Conservation (phyloP, 2,797 vertebrate species). For the Apodemus agrarius region DNA sequence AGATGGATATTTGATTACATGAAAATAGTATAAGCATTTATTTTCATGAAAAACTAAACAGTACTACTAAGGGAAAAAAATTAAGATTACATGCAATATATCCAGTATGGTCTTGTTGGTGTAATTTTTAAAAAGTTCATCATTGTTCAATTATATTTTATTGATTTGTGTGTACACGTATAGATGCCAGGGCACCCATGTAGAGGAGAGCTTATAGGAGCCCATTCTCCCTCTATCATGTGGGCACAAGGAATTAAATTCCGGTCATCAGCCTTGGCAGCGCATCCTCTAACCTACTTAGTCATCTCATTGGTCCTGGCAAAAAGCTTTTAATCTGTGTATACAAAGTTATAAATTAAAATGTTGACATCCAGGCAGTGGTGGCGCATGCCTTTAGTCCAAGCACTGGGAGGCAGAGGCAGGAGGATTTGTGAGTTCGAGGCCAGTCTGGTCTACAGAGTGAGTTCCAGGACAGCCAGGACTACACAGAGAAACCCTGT, state of each 20-base stretch:
- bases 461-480: too few species aligned
- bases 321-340: not conserved
- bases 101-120: not conserved
- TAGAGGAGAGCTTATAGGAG: not conserved
- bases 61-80: not conserved
- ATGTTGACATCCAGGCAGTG: not conserved
- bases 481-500: too few species aligned
- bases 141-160: not conserved
- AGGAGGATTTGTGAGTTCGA: too few species aligned
- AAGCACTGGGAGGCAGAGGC: too few species aligned
- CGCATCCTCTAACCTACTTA: not conserved
- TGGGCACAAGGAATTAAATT: not conserved
- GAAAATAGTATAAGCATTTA: constrained; percentile 37
- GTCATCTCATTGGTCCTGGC: not conserved
- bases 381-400: too few species aligned
- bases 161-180: not conserved
- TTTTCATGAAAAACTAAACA: constrained; percentile 31
- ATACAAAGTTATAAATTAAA: not conserved
- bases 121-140: not conserved
- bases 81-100: constrained; percentile 19
- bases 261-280: not conserved
- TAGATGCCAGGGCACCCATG: not conserved
- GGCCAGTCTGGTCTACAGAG: too few species aligned
- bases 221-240: not conserved
- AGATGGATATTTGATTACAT: not conserved